These are phyloP conservation scores for Andricus quercusramuli DNA, from an alignment of 2,888 invertebrate genomes.

Conservation along the genomic window DNA sequence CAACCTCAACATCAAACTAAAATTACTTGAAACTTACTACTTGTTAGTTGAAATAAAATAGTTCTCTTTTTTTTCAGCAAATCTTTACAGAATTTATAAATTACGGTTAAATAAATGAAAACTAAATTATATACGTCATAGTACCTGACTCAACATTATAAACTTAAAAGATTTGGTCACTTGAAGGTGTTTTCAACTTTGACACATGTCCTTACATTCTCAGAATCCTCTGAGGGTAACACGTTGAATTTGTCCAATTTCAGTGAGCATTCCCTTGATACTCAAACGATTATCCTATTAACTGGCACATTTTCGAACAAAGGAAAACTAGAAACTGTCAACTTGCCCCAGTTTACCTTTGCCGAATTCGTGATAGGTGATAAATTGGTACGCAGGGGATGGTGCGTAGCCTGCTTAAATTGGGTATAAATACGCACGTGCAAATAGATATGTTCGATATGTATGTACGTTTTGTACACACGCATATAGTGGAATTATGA, in stretches of 20 bases:
- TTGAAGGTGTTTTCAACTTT: not conserved
- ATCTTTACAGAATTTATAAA: no score
- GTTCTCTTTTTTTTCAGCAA: no score
- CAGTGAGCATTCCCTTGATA: constrained; percentile 8
- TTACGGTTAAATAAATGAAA: no score
- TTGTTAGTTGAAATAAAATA: no score
- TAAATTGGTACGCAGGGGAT: constrained; percentile 23
- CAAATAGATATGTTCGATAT: not conserved
- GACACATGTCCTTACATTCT: not conserved
- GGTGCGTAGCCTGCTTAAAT: constrained; percentile 24
- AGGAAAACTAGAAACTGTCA: not conserved
- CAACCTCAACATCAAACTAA: no score
- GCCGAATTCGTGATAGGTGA: constrained; percentile 19
- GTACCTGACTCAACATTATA: no score
- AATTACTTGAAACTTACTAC: no score
- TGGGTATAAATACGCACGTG: not conserved
- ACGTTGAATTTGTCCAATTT: not conserved
- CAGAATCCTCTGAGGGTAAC: not conserved
- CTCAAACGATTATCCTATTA: constrained; percentile 7
- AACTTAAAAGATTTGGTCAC: not conserved
- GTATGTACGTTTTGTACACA: not conserved
- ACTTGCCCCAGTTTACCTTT: constrained; percentile 32
- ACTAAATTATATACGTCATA: no score
- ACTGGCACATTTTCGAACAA: not conserved
- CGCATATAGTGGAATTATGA: not conserved